Conservation (phyloP, 1,140 invertebrate genomes). For the Lucilia cuprina region DNA sequence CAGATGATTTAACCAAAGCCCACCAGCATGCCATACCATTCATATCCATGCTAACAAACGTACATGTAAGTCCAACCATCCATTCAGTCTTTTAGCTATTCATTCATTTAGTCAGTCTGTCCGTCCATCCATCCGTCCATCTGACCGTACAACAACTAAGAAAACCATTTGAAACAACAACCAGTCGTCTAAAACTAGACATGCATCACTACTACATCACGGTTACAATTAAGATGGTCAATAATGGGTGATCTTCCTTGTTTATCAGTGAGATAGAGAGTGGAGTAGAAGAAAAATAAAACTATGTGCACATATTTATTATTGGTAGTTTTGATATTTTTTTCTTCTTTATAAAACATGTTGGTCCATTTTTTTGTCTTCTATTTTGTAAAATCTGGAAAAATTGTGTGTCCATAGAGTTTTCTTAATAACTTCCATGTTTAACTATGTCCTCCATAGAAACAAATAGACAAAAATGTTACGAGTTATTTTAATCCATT, state of each 20-base stretch:
- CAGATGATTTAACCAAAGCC: neutral
- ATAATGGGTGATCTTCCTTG: slow-evolving; percentile 22
- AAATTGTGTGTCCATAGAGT: slow-evolving; percentile 5
- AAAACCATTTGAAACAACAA: neutral
- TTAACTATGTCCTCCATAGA: slow-evolving; percentile 23
- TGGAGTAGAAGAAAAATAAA: neutral
- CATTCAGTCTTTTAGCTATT: neutral
- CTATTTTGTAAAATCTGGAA: neutral
- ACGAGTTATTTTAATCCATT: slow-evolving; percentile 1
- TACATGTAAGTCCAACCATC: neutral
- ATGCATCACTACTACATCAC: neutral
- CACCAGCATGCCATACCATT: neutral
- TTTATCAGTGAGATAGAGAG: neutral
- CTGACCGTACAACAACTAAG: neutral
- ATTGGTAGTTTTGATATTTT: neutral
- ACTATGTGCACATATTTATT: neutral
- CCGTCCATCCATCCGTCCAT: too few relatives aligned
- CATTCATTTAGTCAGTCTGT: neutral
- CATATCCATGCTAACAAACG: neutral
- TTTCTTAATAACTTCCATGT: slow-evolving; percentile 28
- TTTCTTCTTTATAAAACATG: neutral
- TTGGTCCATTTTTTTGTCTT: neutral
- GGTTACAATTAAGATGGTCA: slow-evolving; percentile 17
- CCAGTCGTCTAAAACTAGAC: slow-evolving; percentile 13
- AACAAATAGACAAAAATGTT: neutral